Base-by-base conservation (phyloP, 2,113 vertebrate species). In the Dissostichus mawsoni region DNA sequence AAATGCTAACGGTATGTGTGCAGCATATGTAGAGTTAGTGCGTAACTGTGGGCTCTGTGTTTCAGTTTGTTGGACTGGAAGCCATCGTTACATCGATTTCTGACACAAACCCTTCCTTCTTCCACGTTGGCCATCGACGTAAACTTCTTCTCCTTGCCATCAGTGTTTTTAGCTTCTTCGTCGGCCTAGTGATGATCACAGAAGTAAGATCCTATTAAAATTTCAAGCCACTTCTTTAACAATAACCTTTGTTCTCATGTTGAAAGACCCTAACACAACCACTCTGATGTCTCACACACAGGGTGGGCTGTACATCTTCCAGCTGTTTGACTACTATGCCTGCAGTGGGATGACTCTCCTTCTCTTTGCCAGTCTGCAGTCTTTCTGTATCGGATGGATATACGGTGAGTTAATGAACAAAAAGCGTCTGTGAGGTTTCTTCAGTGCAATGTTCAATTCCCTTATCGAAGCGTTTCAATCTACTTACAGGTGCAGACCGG, bases 281-380 rank as follows among this genome's bases (percentile, higher is more conserved):
- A 17, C 51, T 81, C 52, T 29, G 25, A 45, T 6, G 13, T 74
- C 58, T 69, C 23, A 51, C 50, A 61, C 71, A 69, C 73, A 99
- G 98, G 98, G 98, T 0, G 98, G 98, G 41, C 95, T 99, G 90
- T 99, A 99, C 82, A 87, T 99, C 87, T 99, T 99, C 85, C 98
- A 98, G 94, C 81, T 99, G 58, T 98, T 99, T 86, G 98, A 99
- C 90, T 97, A 98, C 89, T 99, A 99, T 0, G 95, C 96, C 69
- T 97, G 96, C 88, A 99, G 98, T 1, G 98, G 98, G 33, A 97
- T 90, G 0, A 97, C 96, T 77, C 93, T 99, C 23, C 96, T 99
- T n/a, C 96, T 98, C 59, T 95, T 99, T 73, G 92, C 98, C 0
- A 23, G 96, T 77, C 93, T 97, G 78, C 97, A 99, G 91, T 96